Conservation (phyloP, 1,140 invertebrate genomes). For the Cydia splendana region DNA sequence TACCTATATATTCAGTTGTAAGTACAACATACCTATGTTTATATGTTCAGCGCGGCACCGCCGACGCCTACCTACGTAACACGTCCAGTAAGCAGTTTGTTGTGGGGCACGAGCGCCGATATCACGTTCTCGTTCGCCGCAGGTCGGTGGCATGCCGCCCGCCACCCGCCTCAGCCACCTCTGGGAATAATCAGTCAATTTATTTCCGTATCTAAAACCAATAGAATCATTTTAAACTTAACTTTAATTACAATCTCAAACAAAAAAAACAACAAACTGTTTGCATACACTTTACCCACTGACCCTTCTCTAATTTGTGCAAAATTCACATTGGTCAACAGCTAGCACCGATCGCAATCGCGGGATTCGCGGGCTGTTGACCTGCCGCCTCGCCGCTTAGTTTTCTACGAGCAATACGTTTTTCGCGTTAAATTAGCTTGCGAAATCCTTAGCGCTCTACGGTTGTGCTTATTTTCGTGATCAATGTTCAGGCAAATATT, state of each 20-base stretch:
- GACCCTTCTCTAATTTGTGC: constrained; percentile 41
- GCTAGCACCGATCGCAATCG: constrained; percentile 55
- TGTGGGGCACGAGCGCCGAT: constrained; percentile 78
- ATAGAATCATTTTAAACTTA: background rate
- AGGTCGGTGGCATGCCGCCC: constrained; percentile 74
- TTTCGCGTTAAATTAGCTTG: constrained; percentile 48
- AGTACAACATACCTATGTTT: constrained; percentile 65
- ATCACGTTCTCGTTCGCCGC: constrained; percentile 76
- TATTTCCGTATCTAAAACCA: constrained; percentile 48
- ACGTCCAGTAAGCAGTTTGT: constrained; percentile 79
- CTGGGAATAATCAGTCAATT: constrained; percentile 75
- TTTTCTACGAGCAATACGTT: constrained; percentile 39
- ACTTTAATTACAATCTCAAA: too few species aligned
- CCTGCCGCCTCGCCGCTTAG: constrained; percentile 50
- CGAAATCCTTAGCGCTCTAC: constrained; percentile 32
- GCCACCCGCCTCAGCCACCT: constrained; percentile 71
- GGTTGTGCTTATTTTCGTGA: constrained; percentile 36
- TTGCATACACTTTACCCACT: constrained; percentile 29
- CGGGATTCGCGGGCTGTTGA: constrained; percentile 62
- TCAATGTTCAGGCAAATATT: constrained; percentile 40
- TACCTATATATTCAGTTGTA: constrained; percentile 46
- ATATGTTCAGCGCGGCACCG: constrained; percentile 70
- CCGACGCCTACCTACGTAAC: constrained; percentile 70
- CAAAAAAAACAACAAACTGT: background rate
- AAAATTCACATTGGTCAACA: constrained; percentile 53